Base-by-base conservation (phyloP, 2,797 vertebrate genomes). In the Gymnoscopelus microlampas region DNA sequence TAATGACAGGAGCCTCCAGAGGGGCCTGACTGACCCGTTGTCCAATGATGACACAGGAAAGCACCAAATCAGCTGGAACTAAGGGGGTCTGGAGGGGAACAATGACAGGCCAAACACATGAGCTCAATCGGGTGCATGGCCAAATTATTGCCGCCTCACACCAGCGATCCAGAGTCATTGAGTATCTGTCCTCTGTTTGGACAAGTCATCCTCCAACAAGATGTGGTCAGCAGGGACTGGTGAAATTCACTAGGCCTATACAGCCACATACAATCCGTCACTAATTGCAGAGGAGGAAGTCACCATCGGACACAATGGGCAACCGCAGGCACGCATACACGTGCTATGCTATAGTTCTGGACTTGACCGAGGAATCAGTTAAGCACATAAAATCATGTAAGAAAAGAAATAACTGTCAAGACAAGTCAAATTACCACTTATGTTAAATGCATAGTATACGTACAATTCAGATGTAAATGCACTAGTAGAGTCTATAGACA, bases 51-150 rank as follows among this genome's bases (percentile, higher is more conserved):
- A 80, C 86, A 93, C 94, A 93, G 94, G 92, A 94, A 94, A 91
- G 84, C 80, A 89, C 68, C 87, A 90, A 92, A 73, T 88, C 89
- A 90, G 83, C 87, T 81, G 89, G 89, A 85, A 92, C 80, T 92
- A 93, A 93, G 81, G 79, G 80, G 39, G 88, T 78, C 90, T 86
- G 85, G 74, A 83, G 60, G 68, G 60, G 76, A 89, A 93, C 94
- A 94, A 93, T 92, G 88, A 86, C 87, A 91, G 86, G 88, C 88
- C 83, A 93, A 94, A 94, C 93, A 94, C 70, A 94, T 95, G 94
- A 95, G 90, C 90, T 95, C 94, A 94, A 83, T 60, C 24, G 77
- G 80, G 84, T 84, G 85, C 69, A 63, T 49, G 67, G 79, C 70
- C 90, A 86, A 85, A 87, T 85, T 84, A 86, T 79, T 85, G 66